A percentile compares a stretch with the other conserved stretches of the same genome.
Evolutionary conservation across 2,113 vertebrate species (phyloP).

Genomic region (Syrrhaptes paradoxus): DNA sequence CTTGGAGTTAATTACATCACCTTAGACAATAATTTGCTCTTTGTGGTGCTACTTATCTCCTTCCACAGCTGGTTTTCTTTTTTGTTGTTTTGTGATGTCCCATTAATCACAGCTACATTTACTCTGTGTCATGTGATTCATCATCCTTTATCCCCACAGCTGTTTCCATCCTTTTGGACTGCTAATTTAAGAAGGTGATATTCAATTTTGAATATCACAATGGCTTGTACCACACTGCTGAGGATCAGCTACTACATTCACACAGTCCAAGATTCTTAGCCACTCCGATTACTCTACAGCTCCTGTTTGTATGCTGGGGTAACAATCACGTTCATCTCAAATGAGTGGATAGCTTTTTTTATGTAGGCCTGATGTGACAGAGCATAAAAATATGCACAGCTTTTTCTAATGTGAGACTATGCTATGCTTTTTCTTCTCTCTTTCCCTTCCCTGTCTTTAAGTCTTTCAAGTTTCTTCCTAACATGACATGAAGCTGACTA

Average conservation of each 20-base stretch:
- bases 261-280: constrained; percentile 24
- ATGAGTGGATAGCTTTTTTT: not conserved
- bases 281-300: constrained; percentile 23
- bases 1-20: constrained; percentile 87
- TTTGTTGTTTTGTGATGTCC: constrained; percentile 77
- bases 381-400: not conserved
- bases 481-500: not conserved
- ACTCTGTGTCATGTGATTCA: constrained; percentile 85
- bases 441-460: not conserved
- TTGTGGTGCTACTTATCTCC: constrained; percentile 86
- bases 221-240: constrained; percentile 15
- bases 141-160: constrained; percentile 76
- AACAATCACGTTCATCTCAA: constrained; percentile 37
- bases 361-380: not conserved
- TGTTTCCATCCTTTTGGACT: constrained; percentile 72
- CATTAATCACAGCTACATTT: constrained; percentile 92
- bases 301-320: not conserved
- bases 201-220: constrained; percentile 74
- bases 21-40: constrained; percentile 82
- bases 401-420: not conserved
- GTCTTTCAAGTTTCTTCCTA: not conserved
- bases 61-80: constrained; percentile 85
- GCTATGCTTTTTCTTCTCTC: not conserved
- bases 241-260: constrained; percentile 44
- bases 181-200: constrained; percentile 79